Conservation (phyloP, 1,140 invertebrate species). For the Drosophila repleta region DNA sequence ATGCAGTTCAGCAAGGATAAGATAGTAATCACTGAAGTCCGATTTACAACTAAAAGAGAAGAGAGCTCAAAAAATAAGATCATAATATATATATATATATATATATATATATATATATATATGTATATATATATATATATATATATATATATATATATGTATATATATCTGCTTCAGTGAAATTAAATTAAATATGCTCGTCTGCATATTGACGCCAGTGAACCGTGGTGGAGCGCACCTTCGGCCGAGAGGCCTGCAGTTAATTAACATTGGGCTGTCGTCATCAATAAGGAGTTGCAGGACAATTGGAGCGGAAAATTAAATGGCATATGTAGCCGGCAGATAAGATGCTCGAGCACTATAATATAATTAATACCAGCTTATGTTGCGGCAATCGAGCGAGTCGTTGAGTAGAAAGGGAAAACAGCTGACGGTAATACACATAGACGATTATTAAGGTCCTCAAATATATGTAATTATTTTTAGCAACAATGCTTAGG, state of each 20-base stretch:
- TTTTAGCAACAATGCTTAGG: no score
- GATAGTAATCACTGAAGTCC: no score
- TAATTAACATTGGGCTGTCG: slow-evolving; percentile 34
- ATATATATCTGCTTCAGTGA: not conserved
- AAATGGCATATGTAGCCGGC: slow-evolving; percentile 40
- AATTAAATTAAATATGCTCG: slow-evolving; percentile 38
- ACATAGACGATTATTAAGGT: slow-evolving; percentile 3
- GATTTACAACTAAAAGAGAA: no score
- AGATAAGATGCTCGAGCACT: slow-evolving; percentile 12
- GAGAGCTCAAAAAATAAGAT: no score
- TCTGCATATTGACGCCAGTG: slow-evolving; percentile 2
- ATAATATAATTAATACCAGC: slow-evolving; percentile 62
- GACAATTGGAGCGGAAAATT: slow-evolving; percentile 60
- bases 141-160: no score
- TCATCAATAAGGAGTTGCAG: slow-evolving; percentile 22
- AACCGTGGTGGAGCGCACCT: not conserved
- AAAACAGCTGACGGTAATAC: slow-evolving; percentile 16
- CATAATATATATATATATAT: no score
- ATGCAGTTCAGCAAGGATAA: not conserved
- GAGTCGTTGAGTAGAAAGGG: no score
- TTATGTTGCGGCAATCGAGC: not conserved
- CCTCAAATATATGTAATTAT: not conserved
- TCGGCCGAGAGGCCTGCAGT: slow-evolving; percentile 20
- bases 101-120: no score
- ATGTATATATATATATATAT: no score